These are phyloP conservation scores for Dusona sp. DNA, from an alignment of 2,888 invertebrate genomes.

Conservation along the genomic window DNA sequence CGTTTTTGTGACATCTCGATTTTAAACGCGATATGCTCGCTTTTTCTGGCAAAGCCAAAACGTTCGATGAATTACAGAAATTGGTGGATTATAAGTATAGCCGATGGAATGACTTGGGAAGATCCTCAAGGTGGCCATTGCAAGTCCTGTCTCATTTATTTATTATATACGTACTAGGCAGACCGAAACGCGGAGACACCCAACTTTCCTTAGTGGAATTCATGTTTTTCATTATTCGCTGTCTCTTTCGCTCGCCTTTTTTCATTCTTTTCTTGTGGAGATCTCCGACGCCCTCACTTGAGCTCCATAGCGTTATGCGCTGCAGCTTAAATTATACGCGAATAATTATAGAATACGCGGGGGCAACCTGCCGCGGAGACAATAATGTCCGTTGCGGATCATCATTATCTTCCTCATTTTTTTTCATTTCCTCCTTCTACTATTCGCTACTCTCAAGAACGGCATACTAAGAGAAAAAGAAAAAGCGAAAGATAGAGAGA, in stretches of 20 bases:
- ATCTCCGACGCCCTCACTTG: conserved; percentile 59
- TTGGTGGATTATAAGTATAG: conserved; percentile 55
- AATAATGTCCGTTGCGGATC: conserved; percentile 78
- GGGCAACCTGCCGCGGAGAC: conserved; percentile 77
- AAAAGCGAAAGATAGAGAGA: neutral
- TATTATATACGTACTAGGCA: conserved; percentile 54
- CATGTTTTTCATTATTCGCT: conserved; percentile 39
- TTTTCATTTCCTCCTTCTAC: conserved; percentile 12
- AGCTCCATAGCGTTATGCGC: conserved; percentile 62
- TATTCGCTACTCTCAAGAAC: conserved; percentile 13
- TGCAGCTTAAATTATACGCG: conserved; percentile 73
- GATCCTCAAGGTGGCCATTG: conserved; percentile 27
- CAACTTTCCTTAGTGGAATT: conserved; percentile 66
- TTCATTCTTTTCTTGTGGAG: conserved; percentile 10
- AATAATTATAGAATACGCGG: conserved; percentile 78
- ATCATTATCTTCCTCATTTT: conserved; percentile 73
- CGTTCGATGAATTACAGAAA: conserved; percentile 56
- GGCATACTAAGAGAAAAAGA: conserved; percentile 6
- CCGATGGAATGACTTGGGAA: neutral
- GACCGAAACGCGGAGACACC: conserved; percentile 55
- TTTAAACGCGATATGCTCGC: conserved; percentile 18
- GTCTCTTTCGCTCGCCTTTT: conserved; percentile 6
- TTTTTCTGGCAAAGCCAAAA: neutral
- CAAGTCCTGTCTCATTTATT: conserved; percentile 43
- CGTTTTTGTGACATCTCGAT: conserved; percentile 35